Percentiles rank a stretch among this genome's conserved stretches.
phyloP scores from a whole-genome alignment of 2,888 invertebrate species.

The Imbricaverruca yamaguchii region DNA sequence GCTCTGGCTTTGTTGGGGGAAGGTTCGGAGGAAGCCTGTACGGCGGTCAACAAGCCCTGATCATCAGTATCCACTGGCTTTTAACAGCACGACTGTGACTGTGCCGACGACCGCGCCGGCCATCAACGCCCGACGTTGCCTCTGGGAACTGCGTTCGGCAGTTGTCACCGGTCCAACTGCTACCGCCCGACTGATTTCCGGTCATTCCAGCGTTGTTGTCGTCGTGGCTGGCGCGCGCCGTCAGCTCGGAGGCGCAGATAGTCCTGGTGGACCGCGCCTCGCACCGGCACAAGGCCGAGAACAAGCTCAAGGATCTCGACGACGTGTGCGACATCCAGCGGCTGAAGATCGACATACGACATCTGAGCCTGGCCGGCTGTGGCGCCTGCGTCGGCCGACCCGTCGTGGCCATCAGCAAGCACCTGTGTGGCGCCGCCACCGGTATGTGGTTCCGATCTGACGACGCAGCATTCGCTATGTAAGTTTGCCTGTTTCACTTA shows the following conservation, averaged over 20 bases:
- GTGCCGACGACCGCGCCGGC: background rate
- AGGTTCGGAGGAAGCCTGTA: too few species aligned
- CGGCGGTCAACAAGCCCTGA: background rate
- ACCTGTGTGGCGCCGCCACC: conserved; percentile 81
- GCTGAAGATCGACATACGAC: conserved; percentile 6
- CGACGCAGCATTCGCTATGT: too few species aligned
- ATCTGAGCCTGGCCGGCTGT: conserved; percentile 18
- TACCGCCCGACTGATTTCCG: background rate
- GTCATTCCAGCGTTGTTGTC: conserved; percentile 58
- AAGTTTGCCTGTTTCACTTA: too few species aligned
- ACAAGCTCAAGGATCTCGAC: conserved; percentile 48
- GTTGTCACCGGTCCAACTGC: background rate
- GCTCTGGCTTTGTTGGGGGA: too few species aligned
- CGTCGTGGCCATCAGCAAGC: conserved; percentile 69
- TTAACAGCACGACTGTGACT: background rate
- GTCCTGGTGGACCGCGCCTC: conserved; percentile 70
- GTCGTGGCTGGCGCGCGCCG: conserved; percentile 61
- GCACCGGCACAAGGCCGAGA: conserved; percentile 71
- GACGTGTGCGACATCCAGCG: conserved; percentile 28
- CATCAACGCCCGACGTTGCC: background rate
- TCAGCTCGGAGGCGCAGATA: conserved; percentile 49
- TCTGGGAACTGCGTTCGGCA: background rate
- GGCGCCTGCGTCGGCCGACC: conserved; percentile 38
- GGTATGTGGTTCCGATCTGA: conserved; percentile 45
- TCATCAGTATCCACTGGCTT: background rate